Base-by-base conservation (phyloP, 1,140 invertebrate genomes). In the Maniola jurtina region DNA sequence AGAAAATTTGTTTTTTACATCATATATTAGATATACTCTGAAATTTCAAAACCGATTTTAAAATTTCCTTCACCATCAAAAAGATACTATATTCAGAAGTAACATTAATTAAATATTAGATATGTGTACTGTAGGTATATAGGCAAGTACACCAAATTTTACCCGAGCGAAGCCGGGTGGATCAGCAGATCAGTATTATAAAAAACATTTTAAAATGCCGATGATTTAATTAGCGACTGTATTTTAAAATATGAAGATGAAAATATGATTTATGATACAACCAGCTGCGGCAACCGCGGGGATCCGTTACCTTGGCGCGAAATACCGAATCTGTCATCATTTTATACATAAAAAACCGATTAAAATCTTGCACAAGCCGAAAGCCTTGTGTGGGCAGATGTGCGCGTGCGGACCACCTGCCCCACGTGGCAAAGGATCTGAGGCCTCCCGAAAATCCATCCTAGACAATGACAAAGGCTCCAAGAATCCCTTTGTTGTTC, bases 351-450 rank as follows among this genome's bases (percentile, higher is more conserved):
- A 83, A 84, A 83, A 75, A 73, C 68, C 79, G 79, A 86, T 86
- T 86, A 86, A 76, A 85, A 89, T 88, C 85, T 89, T 89, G 79
- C 79, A 78, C 85, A 89, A 89, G 83, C 80, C 76, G 77, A 68
- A 71, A 71, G 66, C 79, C 80, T 80, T 76, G 69, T 76, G 67
- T 54, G 59, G 70, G 76, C 87, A 88, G 87, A 70, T 89, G 86
- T 76, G 85, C 87, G 84, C 84, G 87, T 88, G 86, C 84, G 74
- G 77, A 70, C 71, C 86, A 88, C 85, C 87, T 88, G 87, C 68
- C 83, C 80, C 87, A 89, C 87, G 87, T 89, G 87, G 84, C 76
- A 68, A 79, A 80, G 78, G 72, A 61, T 83, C 45, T 80, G 86
- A 84, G 79, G 72, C 70, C 71, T 62, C 62, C 77, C 75, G 72